These are phyloP conservation scores for Drosophila rhopaloa DNA, from an alignment of 1,140 invertebrate species.

Conservation along the genomic window DNA sequence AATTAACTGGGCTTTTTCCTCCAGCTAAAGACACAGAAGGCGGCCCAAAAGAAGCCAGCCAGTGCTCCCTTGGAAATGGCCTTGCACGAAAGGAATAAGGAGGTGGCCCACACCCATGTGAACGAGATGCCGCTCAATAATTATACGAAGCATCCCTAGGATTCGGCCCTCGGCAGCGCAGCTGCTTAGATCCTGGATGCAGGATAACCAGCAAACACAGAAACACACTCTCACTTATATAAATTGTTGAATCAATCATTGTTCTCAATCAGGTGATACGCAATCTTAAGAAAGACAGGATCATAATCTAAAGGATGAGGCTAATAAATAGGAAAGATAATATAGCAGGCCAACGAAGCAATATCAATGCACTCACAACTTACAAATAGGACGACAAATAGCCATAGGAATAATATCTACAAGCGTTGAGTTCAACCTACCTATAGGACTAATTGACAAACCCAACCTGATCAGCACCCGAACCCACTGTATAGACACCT, in stretches of 20 bases:
- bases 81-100: constrained; percentile 77
- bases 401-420: constrained; percentile 26
- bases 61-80: constrained; percentile 72
- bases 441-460: constrained; percentile 37
- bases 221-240: constrained; percentile 9
- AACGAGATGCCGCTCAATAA: constrained; percentile 81
- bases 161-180: constrained; percentile 71
- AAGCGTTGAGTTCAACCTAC: constrained; percentile 43
- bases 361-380: constrained; percentile 26
- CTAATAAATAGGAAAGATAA: constrained; percentile 21
- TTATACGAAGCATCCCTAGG: constrained; percentile 84
- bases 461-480: constrained; percentile 33
- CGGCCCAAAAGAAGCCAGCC: constrained; percentile 72
- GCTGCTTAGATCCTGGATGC: constrained; percentile 55
- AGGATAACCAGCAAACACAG: constrained; percentile 6
- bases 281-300: constrained; percentile 49
- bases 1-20: not conserved
- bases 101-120: constrained; percentile 69
- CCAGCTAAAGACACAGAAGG: constrained; percentile 83
- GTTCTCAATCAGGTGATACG: constrained; percentile 67
- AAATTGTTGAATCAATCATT: constrained; percentile 39
- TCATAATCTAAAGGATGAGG: constrained; percentile 39
- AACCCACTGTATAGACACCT: constrained; percentile 38
- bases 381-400: constrained; percentile 21
- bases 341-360: constrained; percentile 38